These are phyloP conservation scores for Glomeris maerens DNA, from an alignment of 1,140 invertebrate genomes.

Conservation along the genomic window DNA sequence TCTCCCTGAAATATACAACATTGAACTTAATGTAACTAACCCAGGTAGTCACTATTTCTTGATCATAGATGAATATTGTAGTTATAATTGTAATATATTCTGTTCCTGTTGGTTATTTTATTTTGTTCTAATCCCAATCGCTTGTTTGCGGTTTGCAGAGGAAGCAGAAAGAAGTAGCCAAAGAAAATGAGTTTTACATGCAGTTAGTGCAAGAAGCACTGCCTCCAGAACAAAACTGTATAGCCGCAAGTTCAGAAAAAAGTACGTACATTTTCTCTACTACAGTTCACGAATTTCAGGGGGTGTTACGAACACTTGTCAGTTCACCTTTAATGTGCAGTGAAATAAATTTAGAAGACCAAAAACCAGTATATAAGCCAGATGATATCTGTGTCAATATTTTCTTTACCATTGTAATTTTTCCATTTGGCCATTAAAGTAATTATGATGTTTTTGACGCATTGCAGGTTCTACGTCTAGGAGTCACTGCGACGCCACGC, in stretches of 20 bases:
- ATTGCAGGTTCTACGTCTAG: background rate
- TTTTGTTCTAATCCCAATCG: background rate
- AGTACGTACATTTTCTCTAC: conserved; percentile 14
- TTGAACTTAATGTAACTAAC: conserved; percentile 1
- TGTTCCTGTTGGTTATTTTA: background rate
- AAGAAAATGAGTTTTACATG: conserved; percentile 91
- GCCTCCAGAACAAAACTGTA: conserved; percentile 37
- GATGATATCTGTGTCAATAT: background rate
- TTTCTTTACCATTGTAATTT: background rate
- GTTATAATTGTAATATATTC: background rate
- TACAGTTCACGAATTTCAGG: too few relatives aligned
- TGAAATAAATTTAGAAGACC: background rate
- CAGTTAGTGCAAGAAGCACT: conserved; percentile 80
- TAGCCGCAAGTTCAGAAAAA: conserved; percentile 18
- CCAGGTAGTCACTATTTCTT: background rate
- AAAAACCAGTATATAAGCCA: background rate
- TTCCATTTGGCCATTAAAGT: background rate
- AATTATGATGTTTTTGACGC: background rate
- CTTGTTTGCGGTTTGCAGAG: conserved; percentile 40
- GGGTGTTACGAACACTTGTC: too few relatives aligned
- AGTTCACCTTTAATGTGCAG: background rate
- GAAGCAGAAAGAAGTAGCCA: conserved; percentile 81
- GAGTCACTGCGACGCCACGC: background rate
- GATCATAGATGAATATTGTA: background rate
- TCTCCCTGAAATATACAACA: too few relatives aligned